Percentiles rank a stretch among this genome's conserved stretches.
Evolutionary conservation across 2,888 invertebrate species (phyloP).

Genomic region (Drosophila affinis): DNA sequence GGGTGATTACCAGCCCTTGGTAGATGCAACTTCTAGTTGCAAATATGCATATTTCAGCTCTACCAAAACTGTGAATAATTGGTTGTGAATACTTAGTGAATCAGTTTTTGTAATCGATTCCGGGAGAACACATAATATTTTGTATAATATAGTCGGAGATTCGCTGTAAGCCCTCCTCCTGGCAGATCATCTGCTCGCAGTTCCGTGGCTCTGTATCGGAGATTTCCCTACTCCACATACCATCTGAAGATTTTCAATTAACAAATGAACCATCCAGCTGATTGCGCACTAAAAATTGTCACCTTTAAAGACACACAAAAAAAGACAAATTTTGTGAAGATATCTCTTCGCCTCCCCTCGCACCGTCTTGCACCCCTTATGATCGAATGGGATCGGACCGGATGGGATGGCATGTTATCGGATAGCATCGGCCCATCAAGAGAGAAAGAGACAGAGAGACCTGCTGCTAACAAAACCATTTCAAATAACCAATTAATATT

Average conservation of each 20-base stretch:
- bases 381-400: neutral
- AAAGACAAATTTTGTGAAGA: neutral
- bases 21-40: too few species aligned
- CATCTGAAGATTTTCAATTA: neutral
- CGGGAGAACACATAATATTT: too few species aligned
- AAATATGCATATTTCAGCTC: too few species aligned
- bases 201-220: too few species aligned
- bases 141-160: too few species aligned
- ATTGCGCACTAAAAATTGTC: constrained; percentile 30
- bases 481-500: constrained; percentile 57
- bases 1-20: too few species aligned
- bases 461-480: constrained; percentile 25
- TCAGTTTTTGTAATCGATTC: too few species aligned
- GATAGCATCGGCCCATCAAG: constrained; percentile 1
- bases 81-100: too few species aligned
- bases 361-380: too few species aligned
- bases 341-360: neutral
- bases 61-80: too few species aligned
- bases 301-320: constrained; percentile 36
- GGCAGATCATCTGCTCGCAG: too few species aligned
- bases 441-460: neutral
- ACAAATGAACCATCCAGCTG: constrained; percentile 51
- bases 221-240: neutral
- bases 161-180: too few species aligned
- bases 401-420: neutral